Evolutionary conservation across 2,113 vertebrate genomes (phyloP).

Genomic region (Antigone vipio): DNA sequence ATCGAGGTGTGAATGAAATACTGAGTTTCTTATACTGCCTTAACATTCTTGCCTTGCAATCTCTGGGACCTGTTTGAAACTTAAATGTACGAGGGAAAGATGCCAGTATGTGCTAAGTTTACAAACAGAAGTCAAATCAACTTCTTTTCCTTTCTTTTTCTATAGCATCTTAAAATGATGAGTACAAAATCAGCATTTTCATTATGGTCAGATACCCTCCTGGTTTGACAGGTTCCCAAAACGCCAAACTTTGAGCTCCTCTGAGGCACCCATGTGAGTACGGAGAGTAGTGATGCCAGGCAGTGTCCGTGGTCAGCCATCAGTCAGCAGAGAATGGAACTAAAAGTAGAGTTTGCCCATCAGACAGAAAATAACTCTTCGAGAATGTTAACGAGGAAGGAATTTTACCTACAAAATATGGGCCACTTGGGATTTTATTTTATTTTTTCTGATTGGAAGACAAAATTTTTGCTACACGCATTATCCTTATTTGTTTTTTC

Average conservation of each 20-base stretch:
- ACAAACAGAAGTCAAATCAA: neutral
- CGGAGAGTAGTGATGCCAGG: neutral
- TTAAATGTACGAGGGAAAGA: neutral
- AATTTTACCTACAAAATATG: neutral
- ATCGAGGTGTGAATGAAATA: conserved; percentile 45
- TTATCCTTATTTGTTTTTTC: neutral
- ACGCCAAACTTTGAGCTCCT: fast-evolving
- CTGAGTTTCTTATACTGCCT: conserved; percentile 72
- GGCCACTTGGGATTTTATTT: neutral
- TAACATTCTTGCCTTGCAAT: conserved; percentile 77
- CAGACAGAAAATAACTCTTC: neutral
- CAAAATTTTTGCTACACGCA: neutral
- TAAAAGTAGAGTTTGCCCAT: neutral
- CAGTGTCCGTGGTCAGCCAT: neutral
- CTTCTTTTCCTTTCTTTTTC: neutral
- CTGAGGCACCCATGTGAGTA: neutral
- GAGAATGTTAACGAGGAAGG: neutral
- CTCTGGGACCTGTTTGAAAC: conserved; percentile 62
- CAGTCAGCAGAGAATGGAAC: neutral
- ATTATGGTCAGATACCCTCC: neutral
- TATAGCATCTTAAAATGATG: neutral
- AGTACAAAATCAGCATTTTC: neutral
- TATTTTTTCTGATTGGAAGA: neutral
- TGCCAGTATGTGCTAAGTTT: neutral
- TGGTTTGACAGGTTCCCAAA: neutral